phyloP scores from a whole-genome alignment of 2,113 vertebrate species.

The Telmatochromis bifrenatus region DNA sequence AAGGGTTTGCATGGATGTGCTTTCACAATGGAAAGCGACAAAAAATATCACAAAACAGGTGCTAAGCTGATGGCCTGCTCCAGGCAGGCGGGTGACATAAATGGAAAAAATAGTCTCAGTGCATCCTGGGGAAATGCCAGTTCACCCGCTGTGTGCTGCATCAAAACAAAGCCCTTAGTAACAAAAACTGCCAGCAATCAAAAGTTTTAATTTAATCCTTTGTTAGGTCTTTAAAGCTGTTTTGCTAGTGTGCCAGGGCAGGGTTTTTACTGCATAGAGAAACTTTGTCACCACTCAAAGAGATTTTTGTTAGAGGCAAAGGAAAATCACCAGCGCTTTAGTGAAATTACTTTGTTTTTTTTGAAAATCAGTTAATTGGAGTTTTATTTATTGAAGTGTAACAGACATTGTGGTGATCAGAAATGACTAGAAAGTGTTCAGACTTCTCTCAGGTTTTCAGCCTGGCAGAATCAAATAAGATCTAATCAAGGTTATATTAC shows the following conservation, averaged over 20 bases:
- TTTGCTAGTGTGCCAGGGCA: not conserved
- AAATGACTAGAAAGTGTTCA: not conserved
- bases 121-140: not conserved
- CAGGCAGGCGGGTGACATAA: not conserved
- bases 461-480: not conserved
- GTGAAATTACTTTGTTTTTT: not conserved
- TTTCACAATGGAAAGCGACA: not conserved
- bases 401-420: not conserved
- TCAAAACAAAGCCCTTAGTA: not conserved
- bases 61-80: not conserved
- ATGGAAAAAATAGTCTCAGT: not conserved
- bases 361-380: not conserved
- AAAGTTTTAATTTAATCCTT: not conserved
- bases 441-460: not conserved
- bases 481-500: not conserved
- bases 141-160: not conserved
- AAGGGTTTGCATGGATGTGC: not conserved
- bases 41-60: not conserved
- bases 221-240: not conserved
- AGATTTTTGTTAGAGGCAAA: not conserved
- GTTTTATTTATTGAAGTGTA: not conserved
- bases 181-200: not conserved
- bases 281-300: not conserved
- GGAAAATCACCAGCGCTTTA: not conserved
- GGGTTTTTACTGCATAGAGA: not conserved